These are phyloP conservation scores for Choloepus didactylus DNA, from an alignment of 2,797 vertebrate genomes.

Conservation along the genomic window DNA sequence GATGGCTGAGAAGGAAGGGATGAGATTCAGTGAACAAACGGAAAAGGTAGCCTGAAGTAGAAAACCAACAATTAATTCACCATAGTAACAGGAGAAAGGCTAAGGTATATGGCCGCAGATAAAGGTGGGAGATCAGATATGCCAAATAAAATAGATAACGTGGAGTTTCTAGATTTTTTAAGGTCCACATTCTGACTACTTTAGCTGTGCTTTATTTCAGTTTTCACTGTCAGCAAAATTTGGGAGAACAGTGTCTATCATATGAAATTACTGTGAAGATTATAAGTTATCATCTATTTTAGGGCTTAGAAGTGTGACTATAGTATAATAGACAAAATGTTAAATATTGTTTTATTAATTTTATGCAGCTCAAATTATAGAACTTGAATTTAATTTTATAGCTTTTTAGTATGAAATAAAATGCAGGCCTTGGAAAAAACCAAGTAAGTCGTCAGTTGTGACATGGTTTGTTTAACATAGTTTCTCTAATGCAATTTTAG, in stretches of 20 bases:
- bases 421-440: conserved; percentile 39
- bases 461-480: conserved; percentile 56
- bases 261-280: neutral
- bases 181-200: neutral
- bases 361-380: neutral
- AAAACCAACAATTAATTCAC: neutral
- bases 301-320: neutral
- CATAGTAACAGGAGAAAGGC: neutral
- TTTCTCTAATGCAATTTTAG: conserved; percentile 61
- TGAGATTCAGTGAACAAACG: neutral
- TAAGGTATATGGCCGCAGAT: neutral
- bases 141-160: neutral
- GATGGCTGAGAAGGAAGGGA: neutral
- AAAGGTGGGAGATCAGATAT: neutral
- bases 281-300: neutral
- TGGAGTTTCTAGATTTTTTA: neutral
- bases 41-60: neutral
- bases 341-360: neutral
- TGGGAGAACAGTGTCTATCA: neutral
- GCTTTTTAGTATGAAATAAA: conserved; percentile 47
- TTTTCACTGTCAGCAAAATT: neutral
- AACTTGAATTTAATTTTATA: conserved; percentile 49
- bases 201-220: neutral
- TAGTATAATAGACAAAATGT: neutral
- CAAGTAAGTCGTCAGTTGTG: conserved; percentile 50